These are phyloP conservation scores for Chrysolophus pictus DNA, from an alignment of 2,797 vertebrate species.

Conservation along the genomic window DNA sequence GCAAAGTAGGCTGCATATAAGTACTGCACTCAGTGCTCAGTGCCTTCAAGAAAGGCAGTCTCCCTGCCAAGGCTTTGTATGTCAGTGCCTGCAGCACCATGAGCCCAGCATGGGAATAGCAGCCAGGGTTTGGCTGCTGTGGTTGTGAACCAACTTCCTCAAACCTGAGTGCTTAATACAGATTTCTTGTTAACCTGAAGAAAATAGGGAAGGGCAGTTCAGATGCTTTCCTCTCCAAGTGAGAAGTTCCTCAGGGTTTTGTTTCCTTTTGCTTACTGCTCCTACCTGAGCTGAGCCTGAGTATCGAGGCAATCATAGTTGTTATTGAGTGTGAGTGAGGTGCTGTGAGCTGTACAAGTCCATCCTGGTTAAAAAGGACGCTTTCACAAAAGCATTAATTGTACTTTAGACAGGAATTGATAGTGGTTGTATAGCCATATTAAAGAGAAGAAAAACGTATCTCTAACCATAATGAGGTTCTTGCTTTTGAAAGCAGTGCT, in stretches of 20 bases:
- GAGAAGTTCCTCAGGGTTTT: neutral
- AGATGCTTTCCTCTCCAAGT: neutral
- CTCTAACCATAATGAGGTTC: slow-evolving; percentile 22
- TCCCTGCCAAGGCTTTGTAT: neutral
- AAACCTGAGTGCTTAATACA: fast-evolving
- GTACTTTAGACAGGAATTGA: slow-evolving; percentile 22
- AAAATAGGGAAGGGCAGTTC: neutral
- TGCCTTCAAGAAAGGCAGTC: neutral
- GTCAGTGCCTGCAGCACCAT: fast-evolving
- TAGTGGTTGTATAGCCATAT: slow-evolving; percentile 47
- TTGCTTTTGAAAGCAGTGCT: slow-evolving; percentile 40
- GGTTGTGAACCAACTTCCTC: neutral
- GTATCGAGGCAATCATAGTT: neutral
- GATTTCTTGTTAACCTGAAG: neutral
- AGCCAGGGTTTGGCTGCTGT: neutral
- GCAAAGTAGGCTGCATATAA: slow-evolving; percentile 2
- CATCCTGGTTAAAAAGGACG: slow-evolving; percentile 33
- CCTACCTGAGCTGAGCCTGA: neutral
- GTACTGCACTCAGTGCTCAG: neutral
- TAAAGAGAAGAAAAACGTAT: slow-evolving; percentile 46
- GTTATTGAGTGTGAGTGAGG: neutral
- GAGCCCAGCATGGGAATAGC: fast-evolving
- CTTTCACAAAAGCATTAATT: slow-evolving; percentile 20
- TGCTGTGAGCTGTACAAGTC: slow-evolving; percentile 1
- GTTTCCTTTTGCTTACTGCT: neutral